phyloP scores from a whole-genome alignment of 1,140 invertebrate genomes.

The Meteorus sp. region DNA sequence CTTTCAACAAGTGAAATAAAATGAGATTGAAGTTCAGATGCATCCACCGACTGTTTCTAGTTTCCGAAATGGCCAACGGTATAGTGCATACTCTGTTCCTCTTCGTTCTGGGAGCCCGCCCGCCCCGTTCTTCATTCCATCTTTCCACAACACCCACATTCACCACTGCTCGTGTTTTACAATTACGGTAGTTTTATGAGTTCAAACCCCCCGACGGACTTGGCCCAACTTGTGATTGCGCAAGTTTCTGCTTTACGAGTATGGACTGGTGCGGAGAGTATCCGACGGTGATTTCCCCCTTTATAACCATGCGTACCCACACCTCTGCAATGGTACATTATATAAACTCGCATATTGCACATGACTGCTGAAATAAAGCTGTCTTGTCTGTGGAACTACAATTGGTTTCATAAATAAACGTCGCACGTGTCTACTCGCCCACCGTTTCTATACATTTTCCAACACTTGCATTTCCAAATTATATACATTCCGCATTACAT shows the following conservation, averaged over 20 bases:
- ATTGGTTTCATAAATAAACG: too few relatives aligned
- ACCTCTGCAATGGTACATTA: constrained; percentile 13
- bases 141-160: neutral
- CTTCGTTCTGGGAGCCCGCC: too few relatives aligned
- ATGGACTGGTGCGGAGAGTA: constrained; percentile 33
- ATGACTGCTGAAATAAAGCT: too few relatives aligned
- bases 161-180: constrained; percentile 41
- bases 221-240: constrained; percentile 48
- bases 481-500: too few relatives aligned
- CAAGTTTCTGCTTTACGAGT: constrained; percentile 47
- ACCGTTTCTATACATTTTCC: too few relatives aligned
- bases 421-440: too few relatives aligned
- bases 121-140: too few relatives aligned
- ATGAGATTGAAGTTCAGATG: neutral
- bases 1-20: neutral
- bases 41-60: neutral
- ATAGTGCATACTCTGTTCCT: too few relatives aligned
- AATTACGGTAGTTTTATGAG: constrained; percentile 53
- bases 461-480: too few relatives aligned
- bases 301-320: constrained; percentile 21
- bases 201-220: constrained; percentile 38
- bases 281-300: constrained; percentile 39
- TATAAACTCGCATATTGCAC: too few relatives aligned
- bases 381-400: too few relatives aligned
- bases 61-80: neutral